Conservation (phyloP, 2,113 vertebrate species). For the Ceratotherium simum region DNA sequence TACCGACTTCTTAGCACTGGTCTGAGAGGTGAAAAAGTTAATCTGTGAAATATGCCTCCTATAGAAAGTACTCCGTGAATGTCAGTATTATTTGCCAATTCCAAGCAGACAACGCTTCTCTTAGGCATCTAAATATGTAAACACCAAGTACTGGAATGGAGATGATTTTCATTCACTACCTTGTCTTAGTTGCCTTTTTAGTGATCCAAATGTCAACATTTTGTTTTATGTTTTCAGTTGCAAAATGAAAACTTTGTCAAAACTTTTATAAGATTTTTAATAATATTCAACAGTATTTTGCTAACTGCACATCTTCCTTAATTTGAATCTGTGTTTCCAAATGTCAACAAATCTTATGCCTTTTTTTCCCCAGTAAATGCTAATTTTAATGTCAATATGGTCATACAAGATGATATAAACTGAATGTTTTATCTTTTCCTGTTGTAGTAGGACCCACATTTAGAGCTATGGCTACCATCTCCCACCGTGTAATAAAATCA, state of each 20-base stretch:
- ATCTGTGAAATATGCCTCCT: not conserved
- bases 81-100: not conserved
- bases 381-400: not conserved
- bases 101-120: not conserved
- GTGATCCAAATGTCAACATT: not conserved
- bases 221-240: conserved; percentile 23
- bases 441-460: not conserved
- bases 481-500: not conserved
- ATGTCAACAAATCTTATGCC: not conserved
- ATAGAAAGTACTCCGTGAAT: not conserved
- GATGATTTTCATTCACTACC: not conserved
- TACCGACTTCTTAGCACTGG: not conserved
- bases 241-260: not conserved
- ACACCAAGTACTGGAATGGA: not conserved
- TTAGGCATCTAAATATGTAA: not conserved
- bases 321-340: conserved; percentile 32
- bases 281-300: not conserved
- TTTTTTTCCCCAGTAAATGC: not conserved
- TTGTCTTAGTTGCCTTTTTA: not conserved
- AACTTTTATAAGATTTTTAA: conserved; percentile 12
- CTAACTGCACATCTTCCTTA: conserved; percentile 6
- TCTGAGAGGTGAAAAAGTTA: not conserved
- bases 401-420: not conserved
- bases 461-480: not conserved
- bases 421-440: not conserved